Percentiles rank a stretch among this genome's conserved stretches.
Conservation (phyloP, 2,888 invertebrate genomes). For the Ditula angustiorana region DNA sequence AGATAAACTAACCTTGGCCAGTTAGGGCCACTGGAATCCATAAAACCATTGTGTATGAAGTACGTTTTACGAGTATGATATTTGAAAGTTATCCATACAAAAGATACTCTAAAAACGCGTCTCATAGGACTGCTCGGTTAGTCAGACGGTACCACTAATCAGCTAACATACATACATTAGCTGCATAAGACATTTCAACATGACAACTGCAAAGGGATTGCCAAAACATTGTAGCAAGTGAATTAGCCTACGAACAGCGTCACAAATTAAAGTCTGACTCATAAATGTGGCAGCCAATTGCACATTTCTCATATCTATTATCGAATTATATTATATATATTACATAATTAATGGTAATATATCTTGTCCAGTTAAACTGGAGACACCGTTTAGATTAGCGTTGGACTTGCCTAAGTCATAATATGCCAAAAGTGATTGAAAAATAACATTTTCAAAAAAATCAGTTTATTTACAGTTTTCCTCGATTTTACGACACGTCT, state of each 20-base stretch:
- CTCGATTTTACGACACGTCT: conserved; percentile 5
- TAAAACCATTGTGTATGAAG: too few relatives aligned
- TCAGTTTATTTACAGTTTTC: conserved; percentile 2
- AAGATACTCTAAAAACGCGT: too few relatives aligned
- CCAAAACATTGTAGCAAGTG: not conserved
- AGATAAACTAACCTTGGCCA: too few relatives aligned
- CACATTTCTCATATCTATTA: not conserved
- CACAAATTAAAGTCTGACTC: not conserved
- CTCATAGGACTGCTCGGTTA: too few relatives aligned
- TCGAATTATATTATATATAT: not conserved
- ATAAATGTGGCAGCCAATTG: conserved; percentile 9
- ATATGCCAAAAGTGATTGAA: conserved; percentile 20
- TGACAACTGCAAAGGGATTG: conserved; percentile 4
- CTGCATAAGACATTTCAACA: not conserved
- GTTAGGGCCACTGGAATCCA: too few relatives aligned
- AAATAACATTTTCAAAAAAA: not conserved
- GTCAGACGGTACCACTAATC: not conserved
- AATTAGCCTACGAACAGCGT: not conserved
- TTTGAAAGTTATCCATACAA: too few relatives aligned
- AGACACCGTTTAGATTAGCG: conserved; percentile 2
- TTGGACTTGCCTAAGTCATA: conserved; percentile 16
- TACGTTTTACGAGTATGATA: too few relatives aligned
- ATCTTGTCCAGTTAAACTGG: not conserved
- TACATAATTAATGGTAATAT: conserved; percentile 8
- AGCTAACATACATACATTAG: not conserved